Percentiles rank a stretch among this genome's conserved stretches.
phyloP scores from a whole-genome alignment of 1,140 invertebrate species.

The Euwallacea fornicatus region DNA sequence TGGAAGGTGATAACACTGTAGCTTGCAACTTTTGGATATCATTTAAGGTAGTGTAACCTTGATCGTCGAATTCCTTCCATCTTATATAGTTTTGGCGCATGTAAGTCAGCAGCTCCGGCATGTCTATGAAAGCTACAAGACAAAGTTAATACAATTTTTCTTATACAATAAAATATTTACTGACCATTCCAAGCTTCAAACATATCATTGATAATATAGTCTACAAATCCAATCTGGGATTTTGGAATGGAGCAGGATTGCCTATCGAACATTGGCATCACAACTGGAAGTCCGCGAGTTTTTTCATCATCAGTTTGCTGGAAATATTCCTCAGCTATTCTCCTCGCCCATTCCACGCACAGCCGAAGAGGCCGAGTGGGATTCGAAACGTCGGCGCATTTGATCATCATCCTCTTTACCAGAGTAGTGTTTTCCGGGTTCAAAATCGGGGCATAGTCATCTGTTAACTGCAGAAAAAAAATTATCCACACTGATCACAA shows the following conservation, averaged over 20 bases:
- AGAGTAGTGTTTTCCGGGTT: conserved; percentile 78
- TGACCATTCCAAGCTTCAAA: conserved; percentile 95
- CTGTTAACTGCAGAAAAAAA: conserved; percentile 3
- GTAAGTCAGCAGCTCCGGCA: conserved; percentile 84
- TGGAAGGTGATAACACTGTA: conserved; percentile 42
- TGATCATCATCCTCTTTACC: conserved; percentile 93
- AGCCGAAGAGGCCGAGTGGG: conserved; percentile 80
- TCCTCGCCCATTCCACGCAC: conserved; percentile 89
- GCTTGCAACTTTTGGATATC: conserved; percentile 63
- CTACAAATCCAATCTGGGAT: conserved; percentile 95
- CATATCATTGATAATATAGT: conserved; percentile 96
- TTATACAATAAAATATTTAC: conserved; percentile 40
- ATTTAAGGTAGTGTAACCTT: conserved; percentile 68
- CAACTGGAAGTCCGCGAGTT: conserved; percentile 77
- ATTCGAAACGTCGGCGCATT: conserved; percentile 96
- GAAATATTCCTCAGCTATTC: conserved; percentile 92
- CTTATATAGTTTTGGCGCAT: conserved; percentile 85
- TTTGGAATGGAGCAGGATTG: conserved; percentile 92
- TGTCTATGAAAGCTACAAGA: conserved; percentile 83
- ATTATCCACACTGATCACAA: neutral
- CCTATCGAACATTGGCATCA: conserved; percentile 96
- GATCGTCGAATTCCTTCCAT: conserved; percentile 83
- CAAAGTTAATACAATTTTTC: too few species aligned
- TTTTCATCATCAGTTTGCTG: conserved; percentile 93
- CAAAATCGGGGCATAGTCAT: conserved; percentile 38